phyloP scores from a whole-genome alignment of 1,140 invertebrate species.

The Drosophila subobscura region DNA sequence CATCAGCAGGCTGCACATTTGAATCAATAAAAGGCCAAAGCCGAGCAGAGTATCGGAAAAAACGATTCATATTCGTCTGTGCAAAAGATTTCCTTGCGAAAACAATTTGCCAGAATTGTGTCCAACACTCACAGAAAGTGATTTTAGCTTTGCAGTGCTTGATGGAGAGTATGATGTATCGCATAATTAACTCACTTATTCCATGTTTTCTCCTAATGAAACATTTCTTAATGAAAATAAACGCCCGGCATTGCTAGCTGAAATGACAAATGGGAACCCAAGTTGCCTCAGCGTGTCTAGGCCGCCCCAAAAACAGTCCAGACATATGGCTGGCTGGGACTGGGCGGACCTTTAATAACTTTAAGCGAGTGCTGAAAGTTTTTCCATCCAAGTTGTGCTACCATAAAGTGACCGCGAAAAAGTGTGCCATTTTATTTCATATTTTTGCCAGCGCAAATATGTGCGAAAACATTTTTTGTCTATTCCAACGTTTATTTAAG shows the following conservation, averaged over 20 bases:
- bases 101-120: slow-evolving; percentile 17
- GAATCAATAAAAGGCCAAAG: slow-evolving; percentile 38
- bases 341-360: slow-evolving; percentile 56
- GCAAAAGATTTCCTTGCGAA: not conserved
- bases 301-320: slow-evolving; percentile 6
- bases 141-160: slow-evolving; percentile 33
- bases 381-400: slow-evolving; percentile 23
- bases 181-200: slow-evolving; percentile 73
- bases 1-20: slow-evolving; percentile 27
- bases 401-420: slow-evolving; percentile 44
- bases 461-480: slow-evolving; percentile 34
- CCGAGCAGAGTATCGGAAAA: not conserved
- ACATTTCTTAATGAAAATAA: slow-evolving; percentile 67
- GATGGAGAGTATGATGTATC: slow-evolving; percentile 59
- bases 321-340: slow-evolving; percentile 23
- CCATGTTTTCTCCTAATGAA: slow-evolving; percentile 45
- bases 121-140: slow-evolving; percentile 3
- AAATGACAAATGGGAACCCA: slow-evolving; percentile 61
- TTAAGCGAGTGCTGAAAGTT: slow-evolving; percentile 54
- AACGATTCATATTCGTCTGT: not conserved
- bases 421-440: slow-evolving; percentile 55
- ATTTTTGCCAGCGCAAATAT: slow-evolving; percentile 13
- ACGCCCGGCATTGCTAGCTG: slow-evolving; percentile 48
- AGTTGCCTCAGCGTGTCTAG: slow-evolving; percentile 32
- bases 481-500: slow-evolving; percentile 63